These are phyloP conservation scores for Emys orbicularis DNA, from an alignment of 2,797 vertebrate species.

Conservation along the genomic window DNA sequence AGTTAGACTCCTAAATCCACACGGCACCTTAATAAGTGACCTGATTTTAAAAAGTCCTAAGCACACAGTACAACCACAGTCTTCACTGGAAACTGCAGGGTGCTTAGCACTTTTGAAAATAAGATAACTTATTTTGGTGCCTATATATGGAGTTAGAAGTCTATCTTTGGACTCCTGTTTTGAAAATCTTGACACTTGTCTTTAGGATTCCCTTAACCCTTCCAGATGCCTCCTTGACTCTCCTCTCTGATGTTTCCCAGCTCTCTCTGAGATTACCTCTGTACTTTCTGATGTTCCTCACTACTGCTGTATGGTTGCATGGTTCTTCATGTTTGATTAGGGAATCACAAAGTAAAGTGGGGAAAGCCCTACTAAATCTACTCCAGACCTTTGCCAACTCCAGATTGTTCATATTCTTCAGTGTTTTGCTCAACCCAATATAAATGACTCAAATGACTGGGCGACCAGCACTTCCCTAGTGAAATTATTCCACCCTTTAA, in stretches of 20 bases:
- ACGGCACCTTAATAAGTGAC: neutral
- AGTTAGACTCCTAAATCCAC: neutral
- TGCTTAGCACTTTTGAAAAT: neutral
- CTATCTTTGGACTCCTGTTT: neutral
- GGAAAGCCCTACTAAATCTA: neutral
- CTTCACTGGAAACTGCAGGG: neutral
- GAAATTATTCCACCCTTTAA: neutral
- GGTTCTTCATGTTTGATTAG: neutral
- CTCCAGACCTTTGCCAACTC: neutral
- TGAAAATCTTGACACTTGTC: neutral
- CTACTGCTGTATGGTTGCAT: neutral
- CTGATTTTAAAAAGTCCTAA: neutral
- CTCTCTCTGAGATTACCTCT: neutral
- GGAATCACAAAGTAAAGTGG: neutral
- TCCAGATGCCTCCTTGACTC: neutral
- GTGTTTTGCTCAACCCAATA: neutral
- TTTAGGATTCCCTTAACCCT: neutral
- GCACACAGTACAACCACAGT: neutral
- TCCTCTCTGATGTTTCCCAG: neutral
- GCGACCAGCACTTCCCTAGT: neutral
- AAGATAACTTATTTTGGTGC: too few species aligned
- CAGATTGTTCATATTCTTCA: neutral
- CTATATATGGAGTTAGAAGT: neutral
- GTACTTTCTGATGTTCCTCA: neutral
- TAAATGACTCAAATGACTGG: neutral